Evolutionary conservation across 2,113 vertebrate genomes (phyloP).

Genomic region (Himantopus leucocephalus): DNA sequence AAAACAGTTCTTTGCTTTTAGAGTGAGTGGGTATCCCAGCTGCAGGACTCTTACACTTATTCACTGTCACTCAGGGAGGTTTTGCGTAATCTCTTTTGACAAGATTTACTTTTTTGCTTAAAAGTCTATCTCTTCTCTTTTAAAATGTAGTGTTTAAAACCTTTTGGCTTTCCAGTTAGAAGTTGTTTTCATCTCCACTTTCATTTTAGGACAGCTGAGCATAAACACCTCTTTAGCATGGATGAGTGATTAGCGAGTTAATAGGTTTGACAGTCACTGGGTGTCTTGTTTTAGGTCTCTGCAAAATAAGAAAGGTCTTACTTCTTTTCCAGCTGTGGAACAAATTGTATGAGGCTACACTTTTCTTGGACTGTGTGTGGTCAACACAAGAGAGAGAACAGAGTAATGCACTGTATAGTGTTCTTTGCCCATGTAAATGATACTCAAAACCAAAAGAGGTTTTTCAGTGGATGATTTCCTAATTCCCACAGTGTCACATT

Average conservation of each 20-base stretch:
- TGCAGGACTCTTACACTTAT: not conserved
- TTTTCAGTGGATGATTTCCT: not conserved
- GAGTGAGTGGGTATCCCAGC: not conserved
- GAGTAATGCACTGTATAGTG: not conserved
- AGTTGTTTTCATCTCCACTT: not conserved
- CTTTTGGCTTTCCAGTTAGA: not conserved
- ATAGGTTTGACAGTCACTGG: not conserved
- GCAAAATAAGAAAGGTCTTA: not conserved
- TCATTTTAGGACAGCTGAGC: not conserved
- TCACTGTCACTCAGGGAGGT: not conserved
- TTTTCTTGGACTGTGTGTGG: not conserved
- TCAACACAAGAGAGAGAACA: not conserved
- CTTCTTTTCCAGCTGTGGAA: not conserved
- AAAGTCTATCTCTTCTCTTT: not conserved
- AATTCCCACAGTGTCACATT: not conserved
- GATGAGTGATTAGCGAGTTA: not conserved
- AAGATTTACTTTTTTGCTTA: not conserved
- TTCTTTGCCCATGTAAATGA: not conserved
- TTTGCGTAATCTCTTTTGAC: not conserved
- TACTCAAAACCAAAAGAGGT: not conserved
- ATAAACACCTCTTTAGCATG: not conserved
- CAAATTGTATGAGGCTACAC: not conserved
- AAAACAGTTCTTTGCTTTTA: not conserved
- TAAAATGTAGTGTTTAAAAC: not conserved
- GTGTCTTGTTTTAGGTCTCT: not conserved